Evolutionary conservation across 2,113 vertebrate species (phyloP), one percentile per base, ranked within the genome.

Genomic region (Chrysemys picta): DNA sequence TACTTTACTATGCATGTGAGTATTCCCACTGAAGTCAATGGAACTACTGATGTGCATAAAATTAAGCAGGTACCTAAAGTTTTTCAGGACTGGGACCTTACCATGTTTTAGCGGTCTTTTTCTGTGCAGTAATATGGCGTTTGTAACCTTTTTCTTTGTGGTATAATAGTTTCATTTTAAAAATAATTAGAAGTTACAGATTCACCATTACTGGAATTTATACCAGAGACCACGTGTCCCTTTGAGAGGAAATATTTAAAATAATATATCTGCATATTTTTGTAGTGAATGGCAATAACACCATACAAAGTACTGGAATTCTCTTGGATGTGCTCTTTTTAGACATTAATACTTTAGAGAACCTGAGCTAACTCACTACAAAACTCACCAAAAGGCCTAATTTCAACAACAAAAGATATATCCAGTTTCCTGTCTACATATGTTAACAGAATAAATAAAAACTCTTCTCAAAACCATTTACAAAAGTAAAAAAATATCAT

Each of bases 361-460:
- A 80, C 27, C 45, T 57, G 4, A 91, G 29, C 25, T 35, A 79
- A 7, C 27, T 81, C 87, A 57, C 76, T 47, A 56, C 35, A n/a
- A 80, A 89, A 91, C 31, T 14, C 42, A 91, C 82, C 87, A 54
- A 95, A 95, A 93, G 90, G 42, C 52, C 80, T 59, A 86, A 80
- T 86, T 86, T 88, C 81, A 65, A 81, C 35, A 90, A 9, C 29
- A 85, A 59, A 16, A 47, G 52, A 86, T 62, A 45, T 88, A 89
- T 87, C 35, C 82, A 81, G 91, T 42, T 85, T 69, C 42, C n/a
- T 29, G 31, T 42, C 87, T 93, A 81, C 42, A 38, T 65, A 81
- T 91, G 78, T 78, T 4, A 8, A 31, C 0, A 45, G 21, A 56
- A 6, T 25, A 84, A 92, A 65, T 19, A 69, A 69, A 69, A 69